Base-by-base conservation (phyloP, 1,140 invertebrate genomes). In the Aleiodes sp. region DNA sequence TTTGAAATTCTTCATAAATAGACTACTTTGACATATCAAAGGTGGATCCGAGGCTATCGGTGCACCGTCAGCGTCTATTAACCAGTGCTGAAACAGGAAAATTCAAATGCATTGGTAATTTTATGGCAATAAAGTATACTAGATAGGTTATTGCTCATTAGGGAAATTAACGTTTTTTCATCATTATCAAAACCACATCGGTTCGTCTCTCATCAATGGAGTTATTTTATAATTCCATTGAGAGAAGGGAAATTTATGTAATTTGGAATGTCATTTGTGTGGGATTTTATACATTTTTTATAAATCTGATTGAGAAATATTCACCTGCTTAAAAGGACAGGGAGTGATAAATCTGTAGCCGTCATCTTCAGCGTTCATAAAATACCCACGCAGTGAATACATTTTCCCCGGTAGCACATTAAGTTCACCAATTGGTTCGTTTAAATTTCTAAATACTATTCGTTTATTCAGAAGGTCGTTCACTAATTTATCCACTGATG, bases 241-340 rank as follows among this genome's bases (percentile, higher is more conserved):
- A n/a, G n/a, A n/a, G n/a, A n/a, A n/a, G n/a, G n/a, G n/a, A n/a
- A n/a, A n/a, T n/a, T n/a, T n/a, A n/a, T n/a, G n/a, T n/a, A n/a
- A n/a, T n/a, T n/a, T n/a, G n/a, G 4, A 19, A 65, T 65, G 3
- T 35, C 33, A 28, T 12, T 3, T 2, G 4, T 57, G 12, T 24
- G 21, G 21, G 12, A 24, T 19, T 59, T 24, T 26, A 26, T 3
- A 9, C 19, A 59, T 59, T 8, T 4, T 24, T 59, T 12, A 26
- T 16, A 59, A 59, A 24, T 21, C 9, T 59, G 56, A 19, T 26
- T 12, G 24, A 8, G 21, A 12, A 43, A 29, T 14, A 33, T 41
- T 67, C 26, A 72, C 70, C 70, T 72, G 70, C 59, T 69, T 65
- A 24, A 72, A 72, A 14, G 70, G 66, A 60, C 70, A 72, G 14